phyloP scores from a whole-genome alignment of 2,888 invertebrate genomes.

The Melanchra persicariae region DNA sequence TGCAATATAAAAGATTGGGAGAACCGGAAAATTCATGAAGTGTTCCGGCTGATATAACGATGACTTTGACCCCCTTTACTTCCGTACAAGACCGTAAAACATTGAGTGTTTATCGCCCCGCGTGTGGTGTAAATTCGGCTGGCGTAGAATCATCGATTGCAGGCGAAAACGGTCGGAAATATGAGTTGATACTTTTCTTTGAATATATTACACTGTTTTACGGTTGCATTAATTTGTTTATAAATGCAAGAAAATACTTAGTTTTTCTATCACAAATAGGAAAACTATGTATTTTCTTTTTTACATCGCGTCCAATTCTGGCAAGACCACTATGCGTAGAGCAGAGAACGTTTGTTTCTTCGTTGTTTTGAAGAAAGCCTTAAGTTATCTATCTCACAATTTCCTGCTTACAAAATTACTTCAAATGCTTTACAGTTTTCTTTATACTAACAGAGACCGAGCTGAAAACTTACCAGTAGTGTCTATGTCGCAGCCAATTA shows the following conservation, averaged over 20 bases:
- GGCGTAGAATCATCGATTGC: slow-evolving; percentile 22
- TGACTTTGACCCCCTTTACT: slow-evolving; percentile 57
- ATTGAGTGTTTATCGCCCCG: slow-evolving; percentile 46
- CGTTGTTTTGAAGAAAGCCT: neutral
- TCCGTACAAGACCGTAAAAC: slow-evolving; percentile 51
- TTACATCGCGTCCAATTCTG: neutral
- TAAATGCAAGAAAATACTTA: no score
- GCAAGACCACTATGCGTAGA: neutral
- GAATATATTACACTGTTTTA: slow-evolving; percentile 9
- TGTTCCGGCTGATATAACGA: slow-evolving; percentile 58
- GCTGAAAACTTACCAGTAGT: neutral
- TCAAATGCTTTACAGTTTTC: neutral
- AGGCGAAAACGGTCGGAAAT: slow-evolving; percentile 20
- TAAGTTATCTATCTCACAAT: neutral
- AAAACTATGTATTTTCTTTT: neutral
- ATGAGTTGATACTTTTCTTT: slow-evolving; percentile 27
- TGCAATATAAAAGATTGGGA: slow-evolving; percentile 25
- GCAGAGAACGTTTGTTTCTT: neutral
- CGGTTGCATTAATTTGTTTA: neutral
- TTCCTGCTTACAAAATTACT: neutral
- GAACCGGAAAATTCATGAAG: slow-evolving; percentile 45
- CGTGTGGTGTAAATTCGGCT: slow-evolving; percentile 39
- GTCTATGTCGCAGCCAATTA: no score
- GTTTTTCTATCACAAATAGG: neutral
- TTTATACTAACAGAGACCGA: no score